phyloP scores from a whole-genome alignment of 2,113 vertebrate genomes.

The Silurus glanis region DNA sequence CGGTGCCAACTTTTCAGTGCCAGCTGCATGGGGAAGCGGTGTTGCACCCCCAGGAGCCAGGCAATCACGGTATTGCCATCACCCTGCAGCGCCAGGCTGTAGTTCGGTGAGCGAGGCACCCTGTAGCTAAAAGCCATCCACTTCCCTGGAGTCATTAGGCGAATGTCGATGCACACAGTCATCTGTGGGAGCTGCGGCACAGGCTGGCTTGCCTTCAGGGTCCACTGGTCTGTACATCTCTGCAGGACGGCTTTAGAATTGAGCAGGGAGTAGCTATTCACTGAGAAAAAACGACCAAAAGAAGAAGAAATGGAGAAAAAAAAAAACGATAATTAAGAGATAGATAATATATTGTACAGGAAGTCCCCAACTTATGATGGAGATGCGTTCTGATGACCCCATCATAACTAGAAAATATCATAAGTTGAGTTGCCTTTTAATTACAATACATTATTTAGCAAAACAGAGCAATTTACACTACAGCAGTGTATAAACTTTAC shows the following conservation, averaged over 20 bases:
- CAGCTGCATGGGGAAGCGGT: slow-evolving; percentile 64
- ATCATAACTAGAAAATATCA: no score
- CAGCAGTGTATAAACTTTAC: no score
- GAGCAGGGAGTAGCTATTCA: slow-evolving; percentile 62
- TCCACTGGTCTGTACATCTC: slow-evolving; percentile 71
- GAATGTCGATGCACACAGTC: slow-evolving; percentile 70
- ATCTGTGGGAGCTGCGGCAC: slow-evolving; percentile 62
- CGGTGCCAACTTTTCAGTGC: slow-evolving; percentile 59
- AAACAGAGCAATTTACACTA: no score
- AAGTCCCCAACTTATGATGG: no score
- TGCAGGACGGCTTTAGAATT: slow-evolving; percentile 68
- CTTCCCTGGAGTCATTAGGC: slow-evolving; percentile 58
- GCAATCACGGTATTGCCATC: slow-evolving; percentile 62
- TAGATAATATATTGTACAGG: no score
- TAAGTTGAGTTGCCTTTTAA: no score
- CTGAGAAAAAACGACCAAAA: slow-evolving; percentile 19
- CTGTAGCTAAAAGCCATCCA: slow-evolving; percentile 75
- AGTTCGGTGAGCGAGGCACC: slow-evolving; percentile 44
- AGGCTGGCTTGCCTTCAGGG: slow-evolving; percentile 54
- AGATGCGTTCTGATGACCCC: no score
- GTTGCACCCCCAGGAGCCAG: slow-evolving; percentile 69
- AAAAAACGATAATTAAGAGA: not conserved
- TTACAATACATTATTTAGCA: no score
- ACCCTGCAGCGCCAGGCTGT: slow-evolving; percentile 70
- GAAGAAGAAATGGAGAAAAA: not conserved